A percentile compares a stretch with the other conserved stretches of the same genome.
These are phyloP conservation scores for Lepus townsendii DNA, from an alignment of 2,797 vertebrate species.

Conservation along the genomic window DNA sequence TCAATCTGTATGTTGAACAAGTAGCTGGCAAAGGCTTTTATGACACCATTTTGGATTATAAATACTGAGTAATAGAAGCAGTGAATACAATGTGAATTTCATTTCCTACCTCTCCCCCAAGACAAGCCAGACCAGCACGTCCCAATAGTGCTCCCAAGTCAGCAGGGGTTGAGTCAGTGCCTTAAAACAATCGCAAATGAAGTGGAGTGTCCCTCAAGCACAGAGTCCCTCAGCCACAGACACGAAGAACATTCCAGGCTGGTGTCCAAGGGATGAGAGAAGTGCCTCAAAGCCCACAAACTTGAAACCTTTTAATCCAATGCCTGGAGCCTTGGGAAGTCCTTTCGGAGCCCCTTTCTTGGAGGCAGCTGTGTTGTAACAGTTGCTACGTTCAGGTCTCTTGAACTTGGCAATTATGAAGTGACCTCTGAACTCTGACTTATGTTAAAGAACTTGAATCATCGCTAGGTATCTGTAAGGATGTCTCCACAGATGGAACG, in stretches of 20 bases:
- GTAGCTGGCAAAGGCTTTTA: not conserved
- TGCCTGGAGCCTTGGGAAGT: not conserved
- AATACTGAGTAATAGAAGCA: not conserved
- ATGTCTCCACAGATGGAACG: not conserved
- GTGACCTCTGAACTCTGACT: not conserved
- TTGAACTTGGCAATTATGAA: not conserved
- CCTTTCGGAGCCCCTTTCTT: not conserved
- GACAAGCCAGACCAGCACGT: not conserved
- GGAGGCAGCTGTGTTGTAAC: not conserved
- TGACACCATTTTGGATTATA: not conserved
- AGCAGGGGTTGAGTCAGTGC: not conserved
- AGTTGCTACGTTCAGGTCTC: not conserved
- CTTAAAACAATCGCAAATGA: not conserved
- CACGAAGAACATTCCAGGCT: constrained; percentile 37
- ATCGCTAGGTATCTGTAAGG: not conserved
- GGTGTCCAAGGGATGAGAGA: not conserved
- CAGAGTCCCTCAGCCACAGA: not conserved
- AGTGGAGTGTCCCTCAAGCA: constrained; percentile 38
- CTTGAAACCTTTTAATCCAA: constrained; percentile 55
- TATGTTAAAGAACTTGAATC: not conserved
- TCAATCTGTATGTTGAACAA: not conserved
- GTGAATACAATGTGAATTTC: constrained; percentile 26
- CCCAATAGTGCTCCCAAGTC: not conserved
- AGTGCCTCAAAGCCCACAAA: constrained; percentile 42
- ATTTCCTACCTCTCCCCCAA: not conserved